phyloP scores from a whole-genome alignment of 1,140 invertebrate genomes.

The Drosophila pandora region DNA sequence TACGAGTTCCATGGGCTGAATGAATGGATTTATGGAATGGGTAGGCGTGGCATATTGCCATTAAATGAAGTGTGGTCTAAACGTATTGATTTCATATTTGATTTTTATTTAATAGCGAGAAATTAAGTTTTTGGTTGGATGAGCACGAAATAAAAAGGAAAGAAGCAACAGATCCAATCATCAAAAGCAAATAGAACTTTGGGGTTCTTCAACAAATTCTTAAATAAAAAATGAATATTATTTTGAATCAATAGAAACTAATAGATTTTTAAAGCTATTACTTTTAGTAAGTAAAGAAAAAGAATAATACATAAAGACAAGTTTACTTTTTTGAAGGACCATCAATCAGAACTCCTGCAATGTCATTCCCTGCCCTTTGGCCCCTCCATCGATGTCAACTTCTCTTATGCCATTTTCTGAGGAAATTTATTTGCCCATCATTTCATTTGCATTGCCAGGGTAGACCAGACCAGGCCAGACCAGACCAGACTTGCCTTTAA shows the following conservation, averaged over 20 bases:
- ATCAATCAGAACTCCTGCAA: slow-evolving; percentile 34
- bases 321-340: slow-evolving; percentile 26
- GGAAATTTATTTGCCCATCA: slow-evolving; percentile 47
- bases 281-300: background rate
- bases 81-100: slow-evolving; percentile 73
- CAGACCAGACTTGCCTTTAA: slow-evolving; percentile 25
- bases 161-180: background rate
- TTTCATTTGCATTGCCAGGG: slow-evolving; percentile 43
- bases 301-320: background rate
- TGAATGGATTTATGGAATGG: slow-evolving; percentile 12
- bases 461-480: background rate
- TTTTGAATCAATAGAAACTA: background rate
- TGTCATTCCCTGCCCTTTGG: background rate
- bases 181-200: slow-evolving; percentile 23
- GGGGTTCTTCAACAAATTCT: background rate
- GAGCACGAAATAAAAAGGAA: slow-evolving; percentile 27
- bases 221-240: slow-evolving; percentile 7
- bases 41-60: slow-evolving; percentile 42
- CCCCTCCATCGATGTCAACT: slow-evolving; percentile 33
- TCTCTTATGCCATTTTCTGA: slow-evolving; percentile 32
- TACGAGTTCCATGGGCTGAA: slow-evolving; percentile 56
- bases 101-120: slow-evolving; percentile 70
- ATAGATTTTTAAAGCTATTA: background rate
- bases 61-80: slow-evolving; percentile 59
- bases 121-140: slow-evolving; percentile 62